Base-by-base conservation (phyloP, 2,888 invertebrate species). In the Mycalesis mineus region DNA sequence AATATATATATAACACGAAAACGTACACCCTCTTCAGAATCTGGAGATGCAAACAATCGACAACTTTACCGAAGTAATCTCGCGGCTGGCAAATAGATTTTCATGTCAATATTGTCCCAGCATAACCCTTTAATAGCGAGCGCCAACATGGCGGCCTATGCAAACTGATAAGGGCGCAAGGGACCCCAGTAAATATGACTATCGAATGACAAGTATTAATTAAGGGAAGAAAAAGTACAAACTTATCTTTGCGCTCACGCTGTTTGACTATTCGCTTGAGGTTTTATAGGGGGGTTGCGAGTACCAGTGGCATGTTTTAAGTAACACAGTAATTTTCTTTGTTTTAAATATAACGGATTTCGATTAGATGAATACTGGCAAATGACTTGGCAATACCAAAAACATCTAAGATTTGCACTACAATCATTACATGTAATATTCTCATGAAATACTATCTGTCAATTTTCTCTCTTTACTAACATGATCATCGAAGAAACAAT, bases 201-300 rank as follows among this genome's bases (percentile, higher is more conserved):
- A 77, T 77, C 72, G 67, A 71, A 72, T 82, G 77, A 77, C 82
- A 73, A 71, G 75, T 80, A 84, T 82, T 83, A 82, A 84, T 84
- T 82, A 82, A 69, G 68, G 61, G 61, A 55, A 56, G 49, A 62
- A 59, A 61, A 62, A 54, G 37, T 31, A 41, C 22, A 50, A 45
- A 53, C 45, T 59, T 58, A 58, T 55, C 52, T 53, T 61, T 58
- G 48, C 55, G 48, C 55, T 61, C 47, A 56, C 36, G 11, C n/a
- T 58, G 42, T 57, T 36, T 42, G 31, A 36, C 15, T 49, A 11
- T 41, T 29, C 9, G 7, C 28, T 9, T 31, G 22, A 41, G 39
- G 22, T 33, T 31, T 13, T 13, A 28, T 49, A 8, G 41, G 31
- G 42, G 41, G 31, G 42, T 15, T 29, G 37, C 13, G 13, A 7